Conservation (phyloP, 2,113 vertebrate genomes). For the Xenopus tropicalis region DNA sequence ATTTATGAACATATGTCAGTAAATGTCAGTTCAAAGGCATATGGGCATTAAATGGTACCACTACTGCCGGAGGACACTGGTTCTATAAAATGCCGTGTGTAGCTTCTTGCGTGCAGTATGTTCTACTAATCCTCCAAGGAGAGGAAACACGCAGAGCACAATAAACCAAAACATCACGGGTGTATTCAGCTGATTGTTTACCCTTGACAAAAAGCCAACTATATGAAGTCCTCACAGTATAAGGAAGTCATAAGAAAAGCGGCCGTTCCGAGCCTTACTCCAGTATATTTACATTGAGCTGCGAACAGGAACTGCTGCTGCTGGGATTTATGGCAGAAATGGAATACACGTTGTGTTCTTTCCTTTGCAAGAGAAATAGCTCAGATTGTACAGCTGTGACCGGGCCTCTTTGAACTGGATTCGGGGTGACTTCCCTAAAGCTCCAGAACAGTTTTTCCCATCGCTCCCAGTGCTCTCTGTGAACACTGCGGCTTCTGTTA, state of each 20-base stretch:
- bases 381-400: constrained; percentile 28
- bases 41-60: too few relatives aligned
- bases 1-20: too few relatives aligned
- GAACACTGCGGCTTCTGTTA: constrained; percentile 39
- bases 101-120: too few relatives aligned
- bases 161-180: too few relatives aligned
- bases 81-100: too few relatives aligned
- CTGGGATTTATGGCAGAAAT: neutral
- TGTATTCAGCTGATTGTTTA: too few relatives aligned
- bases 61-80: too few relatives aligned
- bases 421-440: constrained; percentile 25
- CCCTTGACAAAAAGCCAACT: too few relatives aligned
- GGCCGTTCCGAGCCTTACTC: neutral
- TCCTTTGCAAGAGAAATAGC: constrained; percentile 1
- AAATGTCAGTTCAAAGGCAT: too few relatives aligned
- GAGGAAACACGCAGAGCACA: too few relatives aligned
- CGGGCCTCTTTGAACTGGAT: constrained; percentile 26
- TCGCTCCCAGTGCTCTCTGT: constrained; percentile 25
- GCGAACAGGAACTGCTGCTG: neutral
- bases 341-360: constrained; percentile 4
- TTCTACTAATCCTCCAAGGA: too few relatives aligned
- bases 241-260: neutral
- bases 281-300: neutral
- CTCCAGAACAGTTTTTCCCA: constrained; percentile 33
- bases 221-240: too few relatives aligned